These are phyloP conservation scores for Dasyprocta punctata DNA, from an alignment of 2,113 vertebrate genomes.

Conservation along the genomic window DNA sequence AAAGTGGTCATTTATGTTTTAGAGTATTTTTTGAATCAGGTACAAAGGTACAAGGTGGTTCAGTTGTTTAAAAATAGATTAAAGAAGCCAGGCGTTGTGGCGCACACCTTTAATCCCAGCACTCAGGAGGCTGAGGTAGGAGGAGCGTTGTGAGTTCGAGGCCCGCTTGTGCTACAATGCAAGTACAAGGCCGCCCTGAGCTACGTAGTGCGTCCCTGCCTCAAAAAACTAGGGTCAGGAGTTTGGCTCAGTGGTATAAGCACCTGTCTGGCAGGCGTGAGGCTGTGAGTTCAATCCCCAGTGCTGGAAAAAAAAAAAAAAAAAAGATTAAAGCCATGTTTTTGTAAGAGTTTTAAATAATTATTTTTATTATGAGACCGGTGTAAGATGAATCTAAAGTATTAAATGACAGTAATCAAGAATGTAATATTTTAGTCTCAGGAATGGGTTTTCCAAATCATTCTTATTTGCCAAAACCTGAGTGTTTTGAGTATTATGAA, in stretches of 20 bases:
- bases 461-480: conserved; percentile 9
- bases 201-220: too few species aligned
- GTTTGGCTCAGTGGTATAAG: too few species aligned
- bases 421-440: conserved; percentile 51
- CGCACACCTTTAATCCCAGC: too few species aligned
- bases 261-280: too few species aligned
- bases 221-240: too few species aligned
- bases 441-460: neutral
- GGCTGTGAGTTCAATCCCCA: too few species aligned
- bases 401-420: conserved; percentile 51
- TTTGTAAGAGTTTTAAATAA: conserved; percentile 75
- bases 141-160: too few species aligned
- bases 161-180: too few species aligned
- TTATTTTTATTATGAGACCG: conserved; percentile 76
- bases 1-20: conserved; percentile 71
- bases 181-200: too few species aligned
- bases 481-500: conserved; percentile 34
- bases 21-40: conserved; percentile 71
- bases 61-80: conserved; percentile 73
- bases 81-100: too few species aligned
- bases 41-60: conserved; percentile 62
- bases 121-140: too few species aligned
- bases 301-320: too few species aligned
- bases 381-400: conserved; percentile 74
- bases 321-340: conserved; percentile 72